phyloP scores from a whole-genome alignment of 2,797 vertebrate species.

The Galaxias olidus region DNA sequence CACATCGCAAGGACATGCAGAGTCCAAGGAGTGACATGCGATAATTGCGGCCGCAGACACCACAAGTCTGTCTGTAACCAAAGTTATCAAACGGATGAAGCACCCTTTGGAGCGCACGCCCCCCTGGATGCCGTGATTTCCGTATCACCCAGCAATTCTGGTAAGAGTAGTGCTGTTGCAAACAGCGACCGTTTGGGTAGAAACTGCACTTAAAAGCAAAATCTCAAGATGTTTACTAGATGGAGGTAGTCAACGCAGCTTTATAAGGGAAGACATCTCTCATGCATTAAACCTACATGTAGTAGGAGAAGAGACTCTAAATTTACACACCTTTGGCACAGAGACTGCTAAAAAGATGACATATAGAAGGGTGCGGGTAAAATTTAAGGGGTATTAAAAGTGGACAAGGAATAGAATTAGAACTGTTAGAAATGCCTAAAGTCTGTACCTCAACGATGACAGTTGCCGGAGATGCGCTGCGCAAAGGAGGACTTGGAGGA shows the following conservation, averaged over 20 bases:
- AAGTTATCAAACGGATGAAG: too few relatives aligned
- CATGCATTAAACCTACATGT: constrained; percentile 1
- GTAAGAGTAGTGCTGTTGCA: neutral
- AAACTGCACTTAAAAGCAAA: neutral
- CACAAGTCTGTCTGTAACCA: too few relatives aligned
- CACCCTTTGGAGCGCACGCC: neutral
- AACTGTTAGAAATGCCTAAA: neutral
- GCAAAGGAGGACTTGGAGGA: neutral
- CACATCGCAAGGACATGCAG: too few relatives aligned
- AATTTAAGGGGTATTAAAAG: neutral
- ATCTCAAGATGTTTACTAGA: neutral
- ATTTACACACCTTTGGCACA: neutral
- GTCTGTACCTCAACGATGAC: neutral
- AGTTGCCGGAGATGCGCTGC: neutral
- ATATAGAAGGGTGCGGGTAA: neutral
- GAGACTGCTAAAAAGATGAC: neutral
- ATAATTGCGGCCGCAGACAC: too few relatives aligned
- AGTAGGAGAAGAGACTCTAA: constrained; percentile 4
- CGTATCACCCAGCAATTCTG: neutral
- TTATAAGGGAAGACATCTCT: constrained; percentile 8
- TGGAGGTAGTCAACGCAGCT: constrained; percentile 8
- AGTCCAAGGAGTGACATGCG: too few relatives aligned
- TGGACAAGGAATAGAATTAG: neutral
- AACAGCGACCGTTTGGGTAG: constrained; percentile 5
- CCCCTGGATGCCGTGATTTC: neutral